A percentile compares a stretch with the other conserved stretches of the same genome.
These are phyloP conservation scores for Henricia sp. DNA, from an alignment of 53 echinoderm and acorn worm genomes.

Conservation along the genomic window DNA sequence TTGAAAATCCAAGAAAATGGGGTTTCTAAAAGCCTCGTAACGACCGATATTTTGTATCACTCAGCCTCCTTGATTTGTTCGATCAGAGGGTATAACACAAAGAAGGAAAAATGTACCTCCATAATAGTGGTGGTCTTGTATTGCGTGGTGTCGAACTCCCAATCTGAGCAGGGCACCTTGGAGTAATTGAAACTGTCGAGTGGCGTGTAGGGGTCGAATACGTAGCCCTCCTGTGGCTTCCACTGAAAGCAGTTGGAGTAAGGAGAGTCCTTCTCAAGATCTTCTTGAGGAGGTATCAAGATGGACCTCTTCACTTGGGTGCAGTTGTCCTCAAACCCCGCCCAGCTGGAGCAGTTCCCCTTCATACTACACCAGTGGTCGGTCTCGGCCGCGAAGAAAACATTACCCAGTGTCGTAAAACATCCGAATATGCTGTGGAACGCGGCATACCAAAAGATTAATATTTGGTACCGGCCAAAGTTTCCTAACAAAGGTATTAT, in stretches of 20 bases:
- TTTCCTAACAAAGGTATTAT: slow-evolving; percentile 63
- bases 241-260: slow-evolving; percentile 49
- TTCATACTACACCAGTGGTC: slow-evolving; percentile 74
- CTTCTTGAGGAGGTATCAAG: slow-evolving; percentile 19
- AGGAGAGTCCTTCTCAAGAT: background rate
- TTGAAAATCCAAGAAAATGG: too few relatives aligned
- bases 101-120: slow-evolving; percentile 53
- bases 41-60: too few relatives aligned
- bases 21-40: too few relatives aligned
- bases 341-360: slow-evolving; percentile 35
- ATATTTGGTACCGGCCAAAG: slow-evolving; percentile 81
- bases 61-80: too few relatives aligned
- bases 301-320: slow-evolving; percentile 39
- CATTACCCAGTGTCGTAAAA: slow-evolving; percentile 58
- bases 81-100: too few relatives aligned
- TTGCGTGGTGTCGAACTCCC: slow-evolving; percentile 71
- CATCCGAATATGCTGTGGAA: slow-evolving; percentile 28
- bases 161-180: slow-evolving; percentile 59
- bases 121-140: slow-evolving; percentile 72
- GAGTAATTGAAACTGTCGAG: background rate
- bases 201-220: slow-evolving; percentile 38
- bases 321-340: slow-evolving; percentile 37
- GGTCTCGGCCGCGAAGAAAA: slow-evolving; percentile 70
- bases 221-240: slow-evolving; percentile 8
- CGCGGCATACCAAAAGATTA: slow-evolving; percentile 53